Evolutionary conservation across 2,888 invertebrate species (phyloP).

Genomic region (Agrochola lota): DNA sequence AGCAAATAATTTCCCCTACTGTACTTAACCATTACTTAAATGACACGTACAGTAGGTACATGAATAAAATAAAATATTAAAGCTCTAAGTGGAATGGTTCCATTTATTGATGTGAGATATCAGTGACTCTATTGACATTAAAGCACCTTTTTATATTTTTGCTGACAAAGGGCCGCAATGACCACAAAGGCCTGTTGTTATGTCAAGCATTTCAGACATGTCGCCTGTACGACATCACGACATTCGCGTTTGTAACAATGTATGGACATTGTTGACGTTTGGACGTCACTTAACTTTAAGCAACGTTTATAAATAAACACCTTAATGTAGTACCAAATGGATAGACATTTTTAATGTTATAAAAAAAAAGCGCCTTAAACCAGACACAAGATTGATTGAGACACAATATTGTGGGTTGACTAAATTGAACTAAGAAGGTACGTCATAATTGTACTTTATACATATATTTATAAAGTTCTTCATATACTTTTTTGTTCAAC

Average conservation of each 20-base stretch:
- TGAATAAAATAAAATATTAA: neutral
- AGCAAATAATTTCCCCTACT: neutral
- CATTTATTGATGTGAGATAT: constrained; percentile 29
- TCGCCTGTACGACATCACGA: constrained; percentile 13
- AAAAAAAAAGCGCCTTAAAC: neutral
- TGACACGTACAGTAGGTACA: too few species aligned
- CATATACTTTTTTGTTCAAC: neutral
- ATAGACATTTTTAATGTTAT: neutral
- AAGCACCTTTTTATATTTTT: constrained; percentile 45
- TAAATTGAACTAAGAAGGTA: too few species aligned
- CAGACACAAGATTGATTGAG: neutral
- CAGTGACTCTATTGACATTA: constrained; percentile 47
- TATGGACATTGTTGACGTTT: too few species aligned
- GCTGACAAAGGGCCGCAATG: constrained; percentile 26
- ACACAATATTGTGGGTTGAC: neutral
- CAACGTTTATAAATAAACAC: too few species aligned
- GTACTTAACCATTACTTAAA: neutral
- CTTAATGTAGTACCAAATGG: constrained; percentile 17
- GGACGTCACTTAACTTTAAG: too few species aligned
- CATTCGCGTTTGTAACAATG: too few species aligned
- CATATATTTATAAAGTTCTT: neutral
- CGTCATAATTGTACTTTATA: neutral
- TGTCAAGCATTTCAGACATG: constrained; percentile 41
- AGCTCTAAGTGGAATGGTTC: neutral
- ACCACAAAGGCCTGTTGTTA: constrained; percentile 54